phyloP scores from a whole-genome alignment of 1,140 invertebrate genomes.

The Tenebrio molitor region DNA sequence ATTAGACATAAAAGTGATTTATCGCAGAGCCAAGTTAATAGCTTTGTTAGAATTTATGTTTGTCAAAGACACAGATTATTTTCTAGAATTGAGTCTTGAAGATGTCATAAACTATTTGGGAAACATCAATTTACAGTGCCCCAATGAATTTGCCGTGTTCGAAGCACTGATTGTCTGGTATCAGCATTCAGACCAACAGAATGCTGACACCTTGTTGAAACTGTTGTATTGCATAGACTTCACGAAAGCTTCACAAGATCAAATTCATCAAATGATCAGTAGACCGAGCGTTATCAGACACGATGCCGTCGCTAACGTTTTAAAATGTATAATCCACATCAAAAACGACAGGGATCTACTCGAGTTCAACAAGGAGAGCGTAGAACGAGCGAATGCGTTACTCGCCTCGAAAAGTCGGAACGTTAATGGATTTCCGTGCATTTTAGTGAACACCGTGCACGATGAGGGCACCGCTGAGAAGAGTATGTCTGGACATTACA shows the following conservation, averaged over 20 bases:
- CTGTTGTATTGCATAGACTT: constrained; percentile 60
- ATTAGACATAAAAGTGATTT: constrained; percentile 55
- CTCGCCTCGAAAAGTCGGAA: constrained; percentile 42
- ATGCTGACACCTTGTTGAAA: constrained; percentile 47
- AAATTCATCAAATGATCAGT: constrained; percentile 58
- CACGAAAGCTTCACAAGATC: constrained; percentile 48
- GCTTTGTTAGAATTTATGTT: constrained; percentile 56
- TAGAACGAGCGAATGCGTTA: constrained; percentile 32
- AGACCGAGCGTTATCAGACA: constrained; percentile 56
- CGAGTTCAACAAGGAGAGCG: constrained; percentile 23
- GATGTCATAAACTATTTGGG: constrained; percentile 59
- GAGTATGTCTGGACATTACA: too few relatives aligned
- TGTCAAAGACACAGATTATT: constrained; percentile 52
- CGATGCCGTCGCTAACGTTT: constrained; percentile 48
- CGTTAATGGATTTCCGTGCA: constrained; percentile 47
- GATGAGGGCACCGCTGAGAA: too few relatives aligned
- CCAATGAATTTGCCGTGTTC: constrained; percentile 61
- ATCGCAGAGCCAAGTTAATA: constrained; percentile 61
- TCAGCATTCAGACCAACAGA: constrained; percentile 52
- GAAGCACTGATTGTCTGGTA: constrained; percentile 59
- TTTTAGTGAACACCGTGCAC: constrained; percentile 28
- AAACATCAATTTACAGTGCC: constrained; percentile 55
- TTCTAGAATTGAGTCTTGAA: constrained; percentile 56
- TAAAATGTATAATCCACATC: constrained; percentile 51
- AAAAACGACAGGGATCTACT: constrained; percentile 26